Evolutionary conservation across 2,888 invertebrate genomes (phyloP).

Genomic region (Erebia aethiops): DNA sequence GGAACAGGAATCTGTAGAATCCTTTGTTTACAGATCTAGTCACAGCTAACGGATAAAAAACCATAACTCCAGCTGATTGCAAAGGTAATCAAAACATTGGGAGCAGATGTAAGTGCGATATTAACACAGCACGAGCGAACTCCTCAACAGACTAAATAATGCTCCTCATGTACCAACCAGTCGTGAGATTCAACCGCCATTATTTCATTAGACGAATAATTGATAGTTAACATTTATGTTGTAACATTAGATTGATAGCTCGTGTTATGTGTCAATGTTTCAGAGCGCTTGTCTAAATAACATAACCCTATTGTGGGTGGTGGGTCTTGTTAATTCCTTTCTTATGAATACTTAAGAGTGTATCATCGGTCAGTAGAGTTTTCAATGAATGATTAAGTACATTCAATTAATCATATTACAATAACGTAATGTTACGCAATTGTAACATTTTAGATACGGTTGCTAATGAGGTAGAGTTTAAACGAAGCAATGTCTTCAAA

Average conservation of each 20-base stretch:
- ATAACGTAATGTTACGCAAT: constrained; percentile 56
- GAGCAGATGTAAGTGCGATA: constrained; percentile 40
- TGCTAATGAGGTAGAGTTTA: background rate
- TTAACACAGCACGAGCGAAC: constrained; percentile 40
- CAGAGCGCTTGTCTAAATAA: constrained; percentile 46
- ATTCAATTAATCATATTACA: constrained; percentile 65
- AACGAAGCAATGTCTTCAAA: background rate
- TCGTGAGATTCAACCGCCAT: constrained; percentile 68
- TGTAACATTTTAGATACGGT: constrained; percentile 40
- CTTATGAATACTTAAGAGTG: constrained; percentile 51
- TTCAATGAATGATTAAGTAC: constrained; percentile 63
- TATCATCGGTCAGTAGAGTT: constrained; percentile 34
- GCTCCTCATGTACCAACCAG: constrained; percentile 47
- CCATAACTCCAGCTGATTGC: constrained; percentile 26
- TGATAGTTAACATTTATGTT: constrained; percentile 69
- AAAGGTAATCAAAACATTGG: constrained; percentile 35
- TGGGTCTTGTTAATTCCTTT: constrained; percentile 39
- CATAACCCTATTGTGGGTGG: constrained; percentile 57
- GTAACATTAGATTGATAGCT: constrained; percentile 75
- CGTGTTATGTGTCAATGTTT: constrained; percentile 64
- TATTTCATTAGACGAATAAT: constrained; percentile 76
- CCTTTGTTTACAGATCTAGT: background rate
- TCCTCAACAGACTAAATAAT: constrained; percentile 39
- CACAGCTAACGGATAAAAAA: constrained; percentile 10
- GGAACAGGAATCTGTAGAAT: no score